Evolutionary conservation across 2,113 vertebrate species (phyloP).

Genomic region (Misgurnus anguillicaudatus): DNA sequence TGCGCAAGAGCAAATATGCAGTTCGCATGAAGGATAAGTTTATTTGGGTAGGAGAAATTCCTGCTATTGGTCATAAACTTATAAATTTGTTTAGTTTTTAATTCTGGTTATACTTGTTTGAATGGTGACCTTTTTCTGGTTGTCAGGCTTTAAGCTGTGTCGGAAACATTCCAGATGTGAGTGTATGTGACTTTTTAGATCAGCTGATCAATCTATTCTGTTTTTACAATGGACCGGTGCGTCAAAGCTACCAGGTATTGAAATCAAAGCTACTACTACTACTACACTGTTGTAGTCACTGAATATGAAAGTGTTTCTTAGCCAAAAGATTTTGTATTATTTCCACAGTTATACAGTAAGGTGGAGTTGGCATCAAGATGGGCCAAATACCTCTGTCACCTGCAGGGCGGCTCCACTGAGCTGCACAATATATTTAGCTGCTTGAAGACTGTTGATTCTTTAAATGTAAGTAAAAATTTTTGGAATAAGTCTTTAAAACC

Average conservation of each 20-base stretch:
- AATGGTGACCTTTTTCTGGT: slow-evolving; percentile 61
- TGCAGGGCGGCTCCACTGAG: slow-evolving; percentile 77
- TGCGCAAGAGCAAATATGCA: slow-evolving; percentile 83
- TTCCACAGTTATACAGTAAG: slow-evolving; percentile 63
- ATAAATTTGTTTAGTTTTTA: not conserved
- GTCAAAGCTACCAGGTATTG: slow-evolving; percentile 81
- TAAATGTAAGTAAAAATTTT: slow-evolving; percentile 72
- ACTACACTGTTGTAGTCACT: not conserved
- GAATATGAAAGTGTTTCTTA: not conserved
- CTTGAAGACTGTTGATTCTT: slow-evolving; percentile 85
- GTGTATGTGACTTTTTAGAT: slow-evolving; percentile 81
- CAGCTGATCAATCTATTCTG: slow-evolving; percentile 85
- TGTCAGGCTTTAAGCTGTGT: slow-evolving; percentile 86
- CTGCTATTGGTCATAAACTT: no score
- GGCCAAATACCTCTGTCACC: slow-evolving; percentile 79
- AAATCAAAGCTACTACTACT: not conserved
- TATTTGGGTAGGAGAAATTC: slow-evolving; percentile 78
- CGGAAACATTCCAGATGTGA: slow-evolving; percentile 82
- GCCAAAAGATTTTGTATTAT: not conserved
- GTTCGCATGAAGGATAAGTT: slow-evolving; percentile 72
- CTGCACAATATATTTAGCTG: slow-evolving; percentile 86
- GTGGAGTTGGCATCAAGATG: slow-evolving; percentile 76
- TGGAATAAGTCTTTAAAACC: no score
- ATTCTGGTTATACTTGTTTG: slow-evolving; percentile 60
- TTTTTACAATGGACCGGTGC: slow-evolving; percentile 86